These are phyloP conservation scores for Pongo pygmaeus DNA, from an alignment of 2,113 vertebrate genomes.

Conservation along the genomic window DNA sequence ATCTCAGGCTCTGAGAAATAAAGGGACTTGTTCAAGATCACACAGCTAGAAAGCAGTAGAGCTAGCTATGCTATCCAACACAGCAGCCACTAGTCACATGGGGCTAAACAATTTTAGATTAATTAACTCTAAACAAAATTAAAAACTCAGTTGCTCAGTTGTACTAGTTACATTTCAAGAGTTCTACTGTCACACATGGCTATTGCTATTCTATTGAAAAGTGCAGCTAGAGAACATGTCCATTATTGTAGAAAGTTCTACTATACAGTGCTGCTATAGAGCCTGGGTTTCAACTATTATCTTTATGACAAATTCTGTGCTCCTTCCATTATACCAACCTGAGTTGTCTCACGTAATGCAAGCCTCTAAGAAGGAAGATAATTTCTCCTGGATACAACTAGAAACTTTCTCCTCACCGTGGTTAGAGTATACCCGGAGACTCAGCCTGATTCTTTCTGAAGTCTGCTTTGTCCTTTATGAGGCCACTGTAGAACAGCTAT, in stretches of 20 bases:
- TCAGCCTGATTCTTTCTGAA: background rate
- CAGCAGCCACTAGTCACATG: background rate
- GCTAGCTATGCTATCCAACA: fast-evolving
- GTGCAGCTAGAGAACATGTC: background rate
- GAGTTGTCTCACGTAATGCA: background rate
- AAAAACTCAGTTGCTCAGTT: background rate
- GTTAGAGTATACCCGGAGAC: background rate
- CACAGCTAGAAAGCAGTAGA: background rate
- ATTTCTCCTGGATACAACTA: background rate
- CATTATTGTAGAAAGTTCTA: background rate
- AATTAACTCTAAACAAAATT: background rate
- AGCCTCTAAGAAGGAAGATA: background rate
- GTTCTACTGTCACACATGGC: fast-evolving
- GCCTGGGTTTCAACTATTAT: background rate
- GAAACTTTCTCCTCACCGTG: background rate
- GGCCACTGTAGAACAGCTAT: background rate
- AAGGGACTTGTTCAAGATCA: background rate
- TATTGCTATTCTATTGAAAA: background rate
- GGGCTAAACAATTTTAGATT: background rate
- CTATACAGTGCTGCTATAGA: background rate
- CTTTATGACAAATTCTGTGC: background rate
- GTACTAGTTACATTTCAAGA: background rate
- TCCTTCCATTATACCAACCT: background rate
- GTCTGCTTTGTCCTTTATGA: background rate
- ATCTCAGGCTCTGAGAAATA: background rate